These are phyloP conservation scores for Sylvicapra grimmia DNA, from an alignment of 2,113 vertebrate genomes.

Conservation along the genomic window DNA sequence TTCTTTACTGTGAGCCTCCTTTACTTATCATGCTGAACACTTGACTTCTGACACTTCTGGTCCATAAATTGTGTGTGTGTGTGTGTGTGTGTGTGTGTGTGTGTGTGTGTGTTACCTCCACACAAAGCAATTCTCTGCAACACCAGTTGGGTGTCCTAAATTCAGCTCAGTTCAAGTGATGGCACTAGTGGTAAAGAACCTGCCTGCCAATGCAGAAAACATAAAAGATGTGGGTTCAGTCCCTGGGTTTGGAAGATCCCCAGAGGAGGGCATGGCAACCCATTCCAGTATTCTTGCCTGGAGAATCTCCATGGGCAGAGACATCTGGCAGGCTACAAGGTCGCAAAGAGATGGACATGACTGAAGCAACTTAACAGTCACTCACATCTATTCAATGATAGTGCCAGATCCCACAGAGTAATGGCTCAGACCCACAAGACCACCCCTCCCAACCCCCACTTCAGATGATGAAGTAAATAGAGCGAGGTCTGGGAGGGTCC, in stretches of 20 bases:
- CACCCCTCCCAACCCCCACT: no score
- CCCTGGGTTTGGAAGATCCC: background rate
- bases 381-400: background rate
- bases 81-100: background rate
- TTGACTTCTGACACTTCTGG: background rate
- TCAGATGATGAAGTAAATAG: background rate
- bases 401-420: background rate
- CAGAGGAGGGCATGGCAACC: background rate
- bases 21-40: background rate
- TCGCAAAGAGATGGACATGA: background rate
- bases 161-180: background rate
- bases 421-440: background rate
- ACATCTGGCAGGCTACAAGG: background rate
- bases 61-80: no score
- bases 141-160: background rate
- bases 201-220: background rate
- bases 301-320: background rate
- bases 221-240: background rate
- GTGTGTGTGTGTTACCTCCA: background rate
- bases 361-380: background rate
- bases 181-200: background rate
- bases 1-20: background rate
- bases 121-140: background rate
- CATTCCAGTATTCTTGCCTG: background rate
- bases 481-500: no score